phyloP scores from a whole-genome alignment of 2,797 vertebrate species.

The Sitta carolinensis region DNA sequence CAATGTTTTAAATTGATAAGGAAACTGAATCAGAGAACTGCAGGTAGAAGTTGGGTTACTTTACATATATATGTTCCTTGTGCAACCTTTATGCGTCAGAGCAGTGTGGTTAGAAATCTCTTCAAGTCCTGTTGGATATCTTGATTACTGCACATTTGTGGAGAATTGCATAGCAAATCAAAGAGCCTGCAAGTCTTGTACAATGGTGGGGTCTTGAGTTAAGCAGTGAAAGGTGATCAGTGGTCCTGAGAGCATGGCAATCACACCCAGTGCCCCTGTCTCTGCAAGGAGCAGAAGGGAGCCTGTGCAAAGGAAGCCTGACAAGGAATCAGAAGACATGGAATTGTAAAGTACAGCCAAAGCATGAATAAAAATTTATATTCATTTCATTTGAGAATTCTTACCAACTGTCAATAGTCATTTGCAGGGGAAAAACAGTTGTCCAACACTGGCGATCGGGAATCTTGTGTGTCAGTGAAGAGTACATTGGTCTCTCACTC shows the following conservation, averaged over 20 bases:
- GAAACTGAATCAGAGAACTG: neutral
- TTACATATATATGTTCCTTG: neutral
- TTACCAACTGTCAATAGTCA: neutral
- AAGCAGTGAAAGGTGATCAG: neutral
- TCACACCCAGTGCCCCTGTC: neutral
- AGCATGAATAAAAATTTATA: neutral
- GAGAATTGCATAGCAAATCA: neutral
- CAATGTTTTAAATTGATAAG: neutral
- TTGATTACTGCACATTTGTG: neutral
- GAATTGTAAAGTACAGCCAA: neutral
- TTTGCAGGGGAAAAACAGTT: neutral
- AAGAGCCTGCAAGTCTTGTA: neutral
- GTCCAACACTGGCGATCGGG: rapidly evolving
- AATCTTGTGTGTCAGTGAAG: neutral
- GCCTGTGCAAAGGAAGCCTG: neutral
- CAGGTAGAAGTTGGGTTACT: neutral
- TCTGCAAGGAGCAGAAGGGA: neutral
- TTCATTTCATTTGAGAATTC: neutral
- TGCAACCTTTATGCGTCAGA: neutral
- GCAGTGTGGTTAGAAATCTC: neutral
- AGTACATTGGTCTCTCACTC: neutral
- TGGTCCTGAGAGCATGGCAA: neutral
- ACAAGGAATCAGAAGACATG: neutral
- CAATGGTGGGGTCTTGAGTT: neutral
- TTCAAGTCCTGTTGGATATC: neutral